Evolutionary conservation across 2,113 vertebrate species (phyloP).

Genomic region (Xerus inauris): DNA sequence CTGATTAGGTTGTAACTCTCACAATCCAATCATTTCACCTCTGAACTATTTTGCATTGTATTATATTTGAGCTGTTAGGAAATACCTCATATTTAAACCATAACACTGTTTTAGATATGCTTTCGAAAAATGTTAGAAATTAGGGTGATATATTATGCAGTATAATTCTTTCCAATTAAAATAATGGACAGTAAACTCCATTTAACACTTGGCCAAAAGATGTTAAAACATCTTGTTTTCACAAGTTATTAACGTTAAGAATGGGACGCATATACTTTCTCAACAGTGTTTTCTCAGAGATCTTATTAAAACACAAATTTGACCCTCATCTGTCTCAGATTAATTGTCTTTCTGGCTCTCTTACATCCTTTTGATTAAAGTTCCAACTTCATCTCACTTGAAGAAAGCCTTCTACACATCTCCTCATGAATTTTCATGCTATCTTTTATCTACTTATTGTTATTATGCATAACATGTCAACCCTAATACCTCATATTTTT

Average conservation of each 20-base stretch:
- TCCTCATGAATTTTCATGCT: background rate
- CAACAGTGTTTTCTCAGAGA: background rate
- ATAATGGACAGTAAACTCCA: background rate
- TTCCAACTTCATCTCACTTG: background rate
- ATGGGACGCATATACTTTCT: background rate
- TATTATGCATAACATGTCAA: background rate
- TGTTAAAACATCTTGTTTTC: background rate
- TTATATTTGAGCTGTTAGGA: no score
- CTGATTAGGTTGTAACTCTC: no score
- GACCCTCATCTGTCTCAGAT: background rate
- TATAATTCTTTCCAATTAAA: slow-evolving; percentile 43
- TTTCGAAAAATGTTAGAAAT: background rate
- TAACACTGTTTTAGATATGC: background rate
- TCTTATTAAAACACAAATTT: background rate
- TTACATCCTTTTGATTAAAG: background rate
- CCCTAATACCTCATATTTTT: background rate
- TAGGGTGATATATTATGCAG: background rate
- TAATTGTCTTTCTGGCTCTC: background rate
- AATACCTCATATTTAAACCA: no score
- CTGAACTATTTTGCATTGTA: no score
- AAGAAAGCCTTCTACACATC: background rate
- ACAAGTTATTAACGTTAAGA: background rate
- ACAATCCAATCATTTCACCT: no score
- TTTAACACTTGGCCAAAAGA: background rate
- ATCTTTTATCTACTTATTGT: no score